phyloP scores from a whole-genome alignment of 2,888 invertebrate species.

The Stenoptilia bipunctidactyla region DNA sequence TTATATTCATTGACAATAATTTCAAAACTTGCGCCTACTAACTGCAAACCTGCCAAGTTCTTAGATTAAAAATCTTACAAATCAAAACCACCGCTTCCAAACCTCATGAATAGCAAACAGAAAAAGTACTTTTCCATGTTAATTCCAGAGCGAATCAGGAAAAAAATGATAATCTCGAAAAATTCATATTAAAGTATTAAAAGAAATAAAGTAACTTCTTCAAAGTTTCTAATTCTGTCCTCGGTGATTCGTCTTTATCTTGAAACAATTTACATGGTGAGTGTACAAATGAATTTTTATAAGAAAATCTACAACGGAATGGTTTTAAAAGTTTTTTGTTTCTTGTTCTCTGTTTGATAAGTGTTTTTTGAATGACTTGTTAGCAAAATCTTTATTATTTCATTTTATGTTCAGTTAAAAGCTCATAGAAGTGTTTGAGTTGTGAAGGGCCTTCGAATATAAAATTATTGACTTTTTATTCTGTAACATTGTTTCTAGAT shows the following conservation, averaged over 20 bases:
- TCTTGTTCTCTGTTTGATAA: slow-evolving; percentile 10
- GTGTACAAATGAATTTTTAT: slow-evolving; percentile 40
- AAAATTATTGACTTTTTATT: no score
- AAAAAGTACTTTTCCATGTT: slow-evolving; percentile 37
- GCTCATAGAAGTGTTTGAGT: slow-evolving; percentile 5
- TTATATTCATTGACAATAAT: no score
- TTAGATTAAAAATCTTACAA: no score
- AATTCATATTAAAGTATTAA: slow-evolving; percentile 26
- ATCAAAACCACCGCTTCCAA: no score
- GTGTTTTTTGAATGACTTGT: slow-evolving; percentile 10
- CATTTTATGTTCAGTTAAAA: slow-evolving; percentile 14
- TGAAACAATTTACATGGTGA: slow-evolving; percentile 60
- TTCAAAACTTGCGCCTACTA: no score
- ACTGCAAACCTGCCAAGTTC: no score
- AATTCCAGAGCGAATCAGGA: slow-evolving; percentile 22
- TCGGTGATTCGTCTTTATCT: slow-evolving; percentile 26
- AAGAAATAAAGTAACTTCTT: slow-evolving; percentile 13
- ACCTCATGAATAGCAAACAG: slow-evolving; percentile 5
- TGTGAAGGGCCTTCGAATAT: no score
- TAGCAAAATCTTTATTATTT: slow-evolving; percentile 14
- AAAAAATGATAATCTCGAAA: slow-evolving; percentile 33
- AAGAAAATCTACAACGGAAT: slow-evolving; percentile 37
- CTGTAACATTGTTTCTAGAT: no score
- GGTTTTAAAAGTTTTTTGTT: slow-evolving; percentile 30
- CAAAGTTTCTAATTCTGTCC: slow-evolving; percentile 18